A percentile compares a stretch with the other conserved stretches of the same genome.
phyloP scores from a whole-genome alignment of 2,888 invertebrate genomes.

The Eristalis tenax region DNA sequence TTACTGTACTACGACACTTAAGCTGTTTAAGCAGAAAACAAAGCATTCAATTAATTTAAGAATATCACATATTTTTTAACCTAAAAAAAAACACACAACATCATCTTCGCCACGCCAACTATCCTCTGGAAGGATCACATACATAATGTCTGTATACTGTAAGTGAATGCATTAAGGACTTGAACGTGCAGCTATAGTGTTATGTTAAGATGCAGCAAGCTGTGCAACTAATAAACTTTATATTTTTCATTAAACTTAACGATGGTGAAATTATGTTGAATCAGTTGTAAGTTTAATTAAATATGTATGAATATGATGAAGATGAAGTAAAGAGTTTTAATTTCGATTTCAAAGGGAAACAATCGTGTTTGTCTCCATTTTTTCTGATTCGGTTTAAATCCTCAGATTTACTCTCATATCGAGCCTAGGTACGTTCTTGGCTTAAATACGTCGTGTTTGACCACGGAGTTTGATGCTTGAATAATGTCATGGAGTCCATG shows the following conservation, averaged over 20 bases:
- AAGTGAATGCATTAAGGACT: constrained; percentile 41
- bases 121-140: constrained; percentile 30
- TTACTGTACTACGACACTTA: neutral
- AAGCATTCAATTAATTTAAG: neutral
- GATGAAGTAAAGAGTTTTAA: neutral
- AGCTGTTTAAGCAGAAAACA: neutral
- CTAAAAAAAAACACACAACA: constrained; percentile 10
- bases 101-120: constrained; percentile 57
- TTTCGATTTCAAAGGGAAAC: neutral
- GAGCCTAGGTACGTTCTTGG: too few species aligned
- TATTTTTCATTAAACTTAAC: constrained; percentile 50
- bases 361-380: neutral
- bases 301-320: constrained; percentile 30
- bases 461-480: too few species aligned
- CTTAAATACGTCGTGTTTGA: too few species aligned
- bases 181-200: constrained; percentile 50
- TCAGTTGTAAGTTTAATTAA: neutral
- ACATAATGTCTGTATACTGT: constrained; percentile 13
- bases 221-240: constrained; percentile 41
- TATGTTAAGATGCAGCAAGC: constrained; percentile 5
- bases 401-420: too few species aligned
- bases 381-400: too few species aligned
- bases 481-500: too few species aligned
- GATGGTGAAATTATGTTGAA: constrained; percentile 9
- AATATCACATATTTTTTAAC: constrained; percentile 24